Evolutionary conservation across 2,797 vertebrate genomes (phyloP), one percentile per base, ranked within the genome.

Genomic region (Anabacerthia variegaticeps): DNA sequence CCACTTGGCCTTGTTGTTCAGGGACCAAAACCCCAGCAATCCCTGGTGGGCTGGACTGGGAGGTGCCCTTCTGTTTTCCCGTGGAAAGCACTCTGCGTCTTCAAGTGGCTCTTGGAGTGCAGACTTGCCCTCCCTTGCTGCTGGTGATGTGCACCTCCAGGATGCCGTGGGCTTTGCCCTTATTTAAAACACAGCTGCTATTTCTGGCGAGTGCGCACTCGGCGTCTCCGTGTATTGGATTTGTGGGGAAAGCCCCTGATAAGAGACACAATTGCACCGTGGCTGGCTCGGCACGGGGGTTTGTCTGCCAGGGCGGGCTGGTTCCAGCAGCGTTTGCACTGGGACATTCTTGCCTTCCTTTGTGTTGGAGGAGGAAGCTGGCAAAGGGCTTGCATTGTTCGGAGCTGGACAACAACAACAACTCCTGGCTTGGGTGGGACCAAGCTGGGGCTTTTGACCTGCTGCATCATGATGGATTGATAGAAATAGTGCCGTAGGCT

Each of bases 291-390:
- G 48, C 10, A 0, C 30, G 18, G 67, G 48, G 81, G 5, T 61
- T 17, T 73, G 39, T 24, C 7, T 71, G 79, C 85, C 91, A 37
- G 81, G 7, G 5, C 6, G 14, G 76, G 62, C 78, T 88, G 46
- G 72, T 92, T 19, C 74, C 85, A 66, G 41, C 6, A 66, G n/a
- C 3, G 1, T 76, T 39, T 67, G 21, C 4, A 0, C 3, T 85
- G 65, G 39, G 73, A 54, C 82, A 30, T 83, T 63, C 83, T 89
- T 51, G 69, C 80, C 39, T 91, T 55, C 49, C 88, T 93, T 94
- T 89, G 93, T 91, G 76, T 7, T 20, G 55, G 24, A 69, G 73
- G 55, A 93, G 95, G 93, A 97, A 96, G 79, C 87, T 78, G 73
- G 43, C 79, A 88, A 75, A 78, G 65, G 30, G 36, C 58, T 89